phyloP scores from a whole-genome alignment of 2,888 invertebrate genomes.

The Diploptera punctata region DNA sequence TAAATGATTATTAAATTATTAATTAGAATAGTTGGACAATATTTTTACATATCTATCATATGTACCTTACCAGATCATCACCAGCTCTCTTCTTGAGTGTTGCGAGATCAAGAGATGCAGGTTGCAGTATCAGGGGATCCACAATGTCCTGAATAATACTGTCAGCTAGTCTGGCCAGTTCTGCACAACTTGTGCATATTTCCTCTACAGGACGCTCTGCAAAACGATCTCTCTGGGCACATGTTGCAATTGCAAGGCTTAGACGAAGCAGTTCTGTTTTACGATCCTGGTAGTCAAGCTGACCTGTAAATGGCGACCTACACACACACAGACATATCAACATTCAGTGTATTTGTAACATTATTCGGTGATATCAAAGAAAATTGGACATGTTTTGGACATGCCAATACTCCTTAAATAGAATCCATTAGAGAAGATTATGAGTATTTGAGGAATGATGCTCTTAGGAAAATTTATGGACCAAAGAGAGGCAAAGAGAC shows the following conservation, averaged over 20 bases:
- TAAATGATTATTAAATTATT: too few relatives aligned
- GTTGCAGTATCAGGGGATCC: conserved; percentile 91
- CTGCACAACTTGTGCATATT: conserved; percentile 73
- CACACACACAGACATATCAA: neutral
- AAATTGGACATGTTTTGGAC: neutral
- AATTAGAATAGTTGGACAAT: too few relatives aligned
- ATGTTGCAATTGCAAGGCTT: conserved; percentile 86
- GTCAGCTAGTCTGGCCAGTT: conserved; percentile 81
- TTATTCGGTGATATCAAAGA: neutral
- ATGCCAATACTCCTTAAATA: too few relatives aligned
- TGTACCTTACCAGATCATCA: conserved; percentile 74
- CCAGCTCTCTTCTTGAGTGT: conserved; percentile 83
- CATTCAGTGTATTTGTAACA: neutral
- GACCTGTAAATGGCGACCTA: conserved; percentile 66
- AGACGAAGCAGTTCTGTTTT: conserved; percentile 76
- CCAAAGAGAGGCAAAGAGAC: too few relatives aligned
- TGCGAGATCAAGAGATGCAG: conserved; percentile 88
- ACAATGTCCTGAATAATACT: conserved; percentile 79
- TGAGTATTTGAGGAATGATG: too few relatives aligned
- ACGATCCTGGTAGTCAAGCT: conserved; percentile 72
- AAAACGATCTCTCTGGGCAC: conserved; percentile 90
- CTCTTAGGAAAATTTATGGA: too few relatives aligned
- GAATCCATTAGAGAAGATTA: too few relatives aligned
- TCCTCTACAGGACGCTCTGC: conserved; percentile 85
- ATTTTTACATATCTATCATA: too few relatives aligned